A percentile compares a stretch with the other conserved stretches of the same genome.
These are phyloP conservation scores for Glossosoma conforme DNA, from an alignment of 1,140 invertebrate species.

Conservation along the genomic window DNA sequence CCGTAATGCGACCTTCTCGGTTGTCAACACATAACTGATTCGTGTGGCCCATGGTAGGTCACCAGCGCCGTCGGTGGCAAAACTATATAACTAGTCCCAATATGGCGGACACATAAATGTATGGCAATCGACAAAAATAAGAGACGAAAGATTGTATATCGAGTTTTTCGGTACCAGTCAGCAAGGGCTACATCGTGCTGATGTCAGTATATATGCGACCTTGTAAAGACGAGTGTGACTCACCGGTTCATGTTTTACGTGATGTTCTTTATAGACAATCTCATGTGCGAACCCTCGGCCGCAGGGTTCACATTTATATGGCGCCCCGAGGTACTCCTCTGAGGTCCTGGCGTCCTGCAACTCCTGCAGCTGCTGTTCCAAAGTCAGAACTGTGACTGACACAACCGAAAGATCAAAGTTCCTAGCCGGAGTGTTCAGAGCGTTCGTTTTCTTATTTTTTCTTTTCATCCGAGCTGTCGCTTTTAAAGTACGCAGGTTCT, in stretches of 20 bases:
- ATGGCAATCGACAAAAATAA: too few species aligned
- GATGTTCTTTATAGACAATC: conserved; percentile 27
- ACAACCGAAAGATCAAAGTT: conserved; percentile 21
- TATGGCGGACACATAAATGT: too few species aligned
- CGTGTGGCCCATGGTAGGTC: too few species aligned
- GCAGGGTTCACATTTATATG: conserved; percentile 24
- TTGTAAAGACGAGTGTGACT: too few species aligned
- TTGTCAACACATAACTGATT: too few species aligned
- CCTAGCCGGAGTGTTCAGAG: conserved; percentile 18
- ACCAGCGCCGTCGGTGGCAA: too few species aligned
- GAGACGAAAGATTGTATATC: too few species aligned
- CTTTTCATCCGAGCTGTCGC: neutral
- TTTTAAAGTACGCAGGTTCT: neutral
- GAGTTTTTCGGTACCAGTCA: too few species aligned
- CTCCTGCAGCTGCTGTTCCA: conserved; percentile 22
- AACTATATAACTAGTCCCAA: too few species aligned
- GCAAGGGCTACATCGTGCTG: too few species aligned
- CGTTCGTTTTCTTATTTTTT: neutral
- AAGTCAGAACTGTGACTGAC: conserved; percentile 8
- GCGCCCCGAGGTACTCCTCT: conserved; percentile 18
- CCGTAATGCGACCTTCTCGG: too few species aligned
- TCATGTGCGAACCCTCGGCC: conserved; percentile 24
- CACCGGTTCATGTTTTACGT: conserved; percentile 23
- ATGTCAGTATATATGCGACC: too few species aligned
- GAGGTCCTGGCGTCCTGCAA: conserved; percentile 8